Evolutionary conservation across 92 coral and sea anemone species (phyloP).

Genomic region (Heliopora coerulea): DNA sequence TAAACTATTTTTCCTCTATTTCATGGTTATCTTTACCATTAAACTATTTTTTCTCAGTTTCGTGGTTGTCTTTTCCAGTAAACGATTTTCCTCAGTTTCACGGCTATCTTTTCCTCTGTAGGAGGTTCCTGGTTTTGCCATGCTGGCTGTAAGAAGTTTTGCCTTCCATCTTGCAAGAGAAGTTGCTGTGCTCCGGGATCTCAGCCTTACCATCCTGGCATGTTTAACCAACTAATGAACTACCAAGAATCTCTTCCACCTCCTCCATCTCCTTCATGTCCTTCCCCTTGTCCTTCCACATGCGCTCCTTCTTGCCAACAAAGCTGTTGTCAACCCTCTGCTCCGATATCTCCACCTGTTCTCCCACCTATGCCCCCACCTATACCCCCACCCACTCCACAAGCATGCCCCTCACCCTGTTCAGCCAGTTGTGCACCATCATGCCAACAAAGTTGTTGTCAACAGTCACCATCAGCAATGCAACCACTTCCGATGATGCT

Average conservation of each 20-base stretch:
- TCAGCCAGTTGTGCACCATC: constrained; percentile 57
- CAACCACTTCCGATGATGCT: constrained; percentile 41
- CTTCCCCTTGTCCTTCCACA: constrained; percentile 67
- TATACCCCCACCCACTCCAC: constrained; percentile 41
- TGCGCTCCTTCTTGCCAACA: constrained; percentile 87
- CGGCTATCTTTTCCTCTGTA: neutral
- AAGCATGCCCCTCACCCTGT: constrained; percentile 67
- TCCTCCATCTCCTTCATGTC: constrained; percentile 87
- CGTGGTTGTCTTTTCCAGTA: no score
- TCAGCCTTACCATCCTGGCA: constrained; percentile 76
- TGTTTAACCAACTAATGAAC: constrained; percentile 82
- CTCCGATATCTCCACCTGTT: constrained; percentile 44
- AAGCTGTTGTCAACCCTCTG: constrained; percentile 77
- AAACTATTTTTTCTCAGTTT: no score
- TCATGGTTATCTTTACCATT: no score
- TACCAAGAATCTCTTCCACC: constrained; percentile 78
- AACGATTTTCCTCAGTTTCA: no score
- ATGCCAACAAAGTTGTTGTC: constrained; percentile 14
- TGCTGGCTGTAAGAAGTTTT: constrained; percentile 86
- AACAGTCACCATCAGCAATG: constrained; percentile 38
- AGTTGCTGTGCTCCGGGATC: constrained; percentile 92
- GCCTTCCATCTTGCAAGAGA: constrained; percentile 93
- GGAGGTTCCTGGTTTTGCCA: constrained; percentile 71
- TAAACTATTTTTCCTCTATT: no score
- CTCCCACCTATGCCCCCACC: constrained; percentile 39